Evolutionary conservation across 2,888 invertebrate genomes (phyloP).

Genomic region (Allygus modestus): DNA sequence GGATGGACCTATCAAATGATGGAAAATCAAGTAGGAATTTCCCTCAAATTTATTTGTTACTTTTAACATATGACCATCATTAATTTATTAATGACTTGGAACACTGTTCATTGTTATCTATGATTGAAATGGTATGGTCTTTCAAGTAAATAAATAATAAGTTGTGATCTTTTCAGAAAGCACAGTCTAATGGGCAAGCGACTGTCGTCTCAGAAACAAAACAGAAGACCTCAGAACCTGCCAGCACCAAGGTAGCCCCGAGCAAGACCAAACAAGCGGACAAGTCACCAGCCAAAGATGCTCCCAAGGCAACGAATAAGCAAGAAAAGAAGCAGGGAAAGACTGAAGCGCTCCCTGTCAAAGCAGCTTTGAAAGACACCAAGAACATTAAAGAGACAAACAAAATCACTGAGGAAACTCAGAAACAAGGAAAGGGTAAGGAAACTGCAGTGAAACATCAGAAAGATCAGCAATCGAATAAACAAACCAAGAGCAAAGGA

Average conservation of each 20-base stretch:
- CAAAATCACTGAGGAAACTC: conserved; percentile 54
- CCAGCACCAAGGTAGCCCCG: conserved; percentile 52
- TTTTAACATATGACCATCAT: no score
- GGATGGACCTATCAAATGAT: no score
- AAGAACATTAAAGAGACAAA: conserved; percentile 66
- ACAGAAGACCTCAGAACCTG: conserved; percentile 63
- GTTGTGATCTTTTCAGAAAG: conserved; percentile 70
- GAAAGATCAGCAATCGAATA: conserved; percentile 69
- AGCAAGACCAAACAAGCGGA: conserved; percentile 67
- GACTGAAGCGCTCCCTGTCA: conserved; percentile 66
- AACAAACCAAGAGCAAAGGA: conserved; percentile 77
- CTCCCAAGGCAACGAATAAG: conserved; percentile 68
- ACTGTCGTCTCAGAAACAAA: conserved; percentile 68
- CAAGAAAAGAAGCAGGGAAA: conserved; percentile 68
- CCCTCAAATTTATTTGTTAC: no score
- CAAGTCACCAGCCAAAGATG: conserved; percentile 68
- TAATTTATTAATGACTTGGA: no score
- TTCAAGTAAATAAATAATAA: no score
- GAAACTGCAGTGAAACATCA: conserved; percentile 62
- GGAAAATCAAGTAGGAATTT: no score
- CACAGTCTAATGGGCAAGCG: conserved; percentile 72
- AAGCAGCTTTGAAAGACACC: conserved; percentile 68
- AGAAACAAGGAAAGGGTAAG: conserved; percentile 63
- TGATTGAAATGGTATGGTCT: no score
- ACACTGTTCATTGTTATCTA: no score